A percentile compares a stretch with the other conserved stretches of the same genome.
These are phyloP conservation scores for Eurytoma californica DNA, from an alignment of 2,888 invertebrate genomes.

Conservation along the genomic window DNA sequence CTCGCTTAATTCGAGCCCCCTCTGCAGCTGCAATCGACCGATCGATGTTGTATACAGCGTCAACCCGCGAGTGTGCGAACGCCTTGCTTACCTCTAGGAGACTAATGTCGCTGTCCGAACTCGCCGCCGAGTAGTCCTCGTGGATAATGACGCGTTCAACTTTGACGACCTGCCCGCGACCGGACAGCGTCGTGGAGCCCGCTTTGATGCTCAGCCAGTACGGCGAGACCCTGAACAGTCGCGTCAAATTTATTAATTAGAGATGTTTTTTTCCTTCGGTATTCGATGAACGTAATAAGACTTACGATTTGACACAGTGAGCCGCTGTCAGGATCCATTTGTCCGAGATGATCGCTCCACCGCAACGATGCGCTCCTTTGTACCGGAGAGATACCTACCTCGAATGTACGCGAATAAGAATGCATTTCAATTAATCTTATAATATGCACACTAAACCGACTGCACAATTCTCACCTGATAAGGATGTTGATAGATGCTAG, in stretches of 20 bases:
- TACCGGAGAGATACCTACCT: conserved; percentile 66
- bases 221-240: conserved; percentile 18
- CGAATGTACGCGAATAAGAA: not conserved
- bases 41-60: not conserved
- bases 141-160: conserved; percentile 60
- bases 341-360: conserved; percentile 68
- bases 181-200: conserved; percentile 55
- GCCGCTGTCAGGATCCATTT: conserved; percentile 69
- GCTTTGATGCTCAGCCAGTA: conserved; percentile 55
- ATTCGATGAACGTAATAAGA: not conserved
- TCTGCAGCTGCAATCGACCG: conserved; percentile 60
- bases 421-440: too few species aligned
- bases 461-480: conserved; percentile 64
- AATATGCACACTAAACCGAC: too few species aligned
- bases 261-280: too few species aligned
- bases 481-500: conserved; percentile 69
- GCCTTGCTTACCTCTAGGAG: conserved; percentile 55
- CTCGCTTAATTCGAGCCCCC: conserved; percentile 58
- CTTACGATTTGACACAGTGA: conserved; percentile 66
- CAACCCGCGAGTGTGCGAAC: not conserved
- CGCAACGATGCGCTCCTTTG: conserved; percentile 65
- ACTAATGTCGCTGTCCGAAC: conserved; percentile 67
- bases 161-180: conserved; percentile 45
- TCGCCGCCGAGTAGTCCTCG: conserved; percentile 61
- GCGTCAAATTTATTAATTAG: not conserved